Conservation (phyloP, 2,888 invertebrate genomes). For the Pollenia griseotomentosa region DNA sequence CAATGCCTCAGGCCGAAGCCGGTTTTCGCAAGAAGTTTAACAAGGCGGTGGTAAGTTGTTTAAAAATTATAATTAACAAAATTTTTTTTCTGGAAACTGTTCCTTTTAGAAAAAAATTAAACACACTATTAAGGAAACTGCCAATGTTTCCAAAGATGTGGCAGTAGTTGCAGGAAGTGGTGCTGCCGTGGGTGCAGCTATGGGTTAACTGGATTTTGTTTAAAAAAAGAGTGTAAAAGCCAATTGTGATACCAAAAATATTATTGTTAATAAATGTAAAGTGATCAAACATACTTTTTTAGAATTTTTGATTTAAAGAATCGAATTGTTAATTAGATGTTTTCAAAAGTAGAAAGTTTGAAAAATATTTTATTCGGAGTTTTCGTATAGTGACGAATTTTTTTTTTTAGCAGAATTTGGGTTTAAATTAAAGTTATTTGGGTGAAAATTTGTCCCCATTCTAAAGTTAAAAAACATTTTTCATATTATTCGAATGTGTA, state of each 20-base stretch:
- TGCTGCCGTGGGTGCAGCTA: conserved; percentile 67
- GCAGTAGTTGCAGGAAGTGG: conserved; percentile 71
- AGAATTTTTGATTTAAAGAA: too few relatives aligned
- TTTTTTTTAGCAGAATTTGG: too few relatives aligned
- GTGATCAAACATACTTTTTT: too few relatives aligned
- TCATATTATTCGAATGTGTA: too few relatives aligned
- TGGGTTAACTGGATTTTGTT: conserved; percentile 58
- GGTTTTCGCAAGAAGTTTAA: conserved; percentile 70
- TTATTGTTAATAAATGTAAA: too few relatives aligned
- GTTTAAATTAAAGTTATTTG: too few relatives aligned
- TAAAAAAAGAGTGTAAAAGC: background rate
- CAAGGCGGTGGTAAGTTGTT: conserved; percentile 65
- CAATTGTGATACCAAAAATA: background rate
- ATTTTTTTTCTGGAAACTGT: background rate
- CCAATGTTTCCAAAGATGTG: conserved; percentile 68
- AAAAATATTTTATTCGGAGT: too few relatives aligned
- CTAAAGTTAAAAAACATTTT: too few relatives aligned
- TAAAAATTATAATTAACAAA: background rate
- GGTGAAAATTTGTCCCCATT: too few relatives aligned
- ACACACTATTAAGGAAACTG: conserved; percentile 72
- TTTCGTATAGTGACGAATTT: too few relatives aligned
- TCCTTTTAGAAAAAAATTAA: conserved; percentile 71
- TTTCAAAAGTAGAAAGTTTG: too few relatives aligned
- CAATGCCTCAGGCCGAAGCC: conserved; percentile 63
- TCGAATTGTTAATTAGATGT: too few relatives aligned